These are phyloP conservation scores for Meloidogyne floridensis DNA, from an alignment of 1,140 invertebrate genomes.

Conservation along the genomic window DNA sequence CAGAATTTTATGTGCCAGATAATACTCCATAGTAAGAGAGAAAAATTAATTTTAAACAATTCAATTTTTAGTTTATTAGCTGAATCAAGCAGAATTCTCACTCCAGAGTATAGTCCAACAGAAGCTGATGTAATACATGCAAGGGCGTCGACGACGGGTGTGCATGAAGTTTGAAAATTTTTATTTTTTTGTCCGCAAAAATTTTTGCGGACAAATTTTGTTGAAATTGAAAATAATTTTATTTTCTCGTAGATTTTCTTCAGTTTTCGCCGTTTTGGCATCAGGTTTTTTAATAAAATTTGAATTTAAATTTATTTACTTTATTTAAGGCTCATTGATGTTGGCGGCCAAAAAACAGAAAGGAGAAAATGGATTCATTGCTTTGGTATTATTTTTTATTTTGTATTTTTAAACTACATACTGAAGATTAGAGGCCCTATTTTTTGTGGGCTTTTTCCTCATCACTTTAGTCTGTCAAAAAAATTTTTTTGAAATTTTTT, in stretches of 20 bases:
- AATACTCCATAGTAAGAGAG: slow-evolving; percentile 45
- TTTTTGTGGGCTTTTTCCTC: too few relatives aligned
- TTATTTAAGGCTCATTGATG: slow-evolving; percentile 48
- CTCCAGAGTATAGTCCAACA: slow-evolving; percentile 39
- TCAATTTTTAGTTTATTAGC: slow-evolving; percentile 39
- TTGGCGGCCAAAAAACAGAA: slow-evolving; percentile 53
- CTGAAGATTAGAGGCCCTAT: too few relatives aligned
- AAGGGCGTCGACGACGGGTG: slow-evolving; percentile 54
- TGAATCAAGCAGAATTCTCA: slow-evolving; percentile 46
- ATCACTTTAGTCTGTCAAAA: too few relatives aligned
- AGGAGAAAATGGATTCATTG: slow-evolving; percentile 55
- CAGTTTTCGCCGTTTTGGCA: slow-evolving; percentile 43
- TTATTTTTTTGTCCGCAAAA: background rate
- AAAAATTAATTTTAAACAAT: background rate
- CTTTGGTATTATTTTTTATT: slow-evolving; percentile 26
- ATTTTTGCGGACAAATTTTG: background rate
- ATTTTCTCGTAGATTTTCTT: slow-evolving; percentile 21
- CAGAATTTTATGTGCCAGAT: slow-evolving; percentile 47
- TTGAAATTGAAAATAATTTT: background rate
- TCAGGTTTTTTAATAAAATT: slow-evolving; percentile 32
- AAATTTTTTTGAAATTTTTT: too few relatives aligned
- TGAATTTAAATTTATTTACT: slow-evolving; percentile 17
- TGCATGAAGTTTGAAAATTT: slow-evolving; percentile 40
- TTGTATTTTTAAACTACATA: background rate
- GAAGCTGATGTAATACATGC: slow-evolving; percentile 47